phyloP scores from a whole-genome alignment of 2,113 vertebrate species.

The Morone chrysops region DNA sequence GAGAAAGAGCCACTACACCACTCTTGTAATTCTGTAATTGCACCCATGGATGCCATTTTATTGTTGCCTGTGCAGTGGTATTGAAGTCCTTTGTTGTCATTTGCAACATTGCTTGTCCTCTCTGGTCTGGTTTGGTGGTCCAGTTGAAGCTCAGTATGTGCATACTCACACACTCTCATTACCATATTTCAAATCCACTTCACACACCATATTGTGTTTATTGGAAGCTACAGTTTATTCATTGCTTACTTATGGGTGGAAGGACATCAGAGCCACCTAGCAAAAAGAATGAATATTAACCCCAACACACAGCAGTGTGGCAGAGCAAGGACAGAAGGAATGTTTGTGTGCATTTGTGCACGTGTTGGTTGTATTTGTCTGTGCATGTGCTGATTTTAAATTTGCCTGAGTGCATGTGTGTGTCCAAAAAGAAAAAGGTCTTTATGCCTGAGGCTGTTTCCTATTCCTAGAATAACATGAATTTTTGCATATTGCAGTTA shows the following conservation, averaged over 20 bases:
- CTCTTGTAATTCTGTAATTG: slow-evolving; percentile 74
- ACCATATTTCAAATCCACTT: slow-evolving; percentile 79
- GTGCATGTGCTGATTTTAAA: slow-evolving; percentile 33
- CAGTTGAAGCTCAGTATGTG: slow-evolving; percentile 17
- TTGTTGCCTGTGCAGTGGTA: slow-evolving; percentile 53
- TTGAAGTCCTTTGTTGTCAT: slow-evolving; percentile 78
- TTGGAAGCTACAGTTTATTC: slow-evolving; percentile 78
- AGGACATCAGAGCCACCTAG: slow-evolving; percentile 65
- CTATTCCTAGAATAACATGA: slow-evolving; percentile 30
- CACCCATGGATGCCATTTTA: slow-evolving; percentile 68
- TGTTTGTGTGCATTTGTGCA: slow-evolving; percentile 24
- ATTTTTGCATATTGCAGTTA: not conserved
- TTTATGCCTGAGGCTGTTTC: slow-evolving; percentile 32
- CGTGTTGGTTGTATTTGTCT: slow-evolving; percentile 25
- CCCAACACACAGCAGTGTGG: slow-evolving; percentile 37
- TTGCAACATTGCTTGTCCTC: slow-evolving; percentile 69
- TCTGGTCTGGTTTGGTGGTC: slow-evolving; percentile 59
- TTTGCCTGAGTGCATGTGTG: slow-evolving; percentile 33
- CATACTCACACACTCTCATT: slow-evolving; percentile 47
- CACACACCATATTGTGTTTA: slow-evolving; percentile 62
- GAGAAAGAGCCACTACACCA: slow-evolving; percentile 77
- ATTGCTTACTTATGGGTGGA: slow-evolving; percentile 78
- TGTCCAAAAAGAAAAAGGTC: not conserved
- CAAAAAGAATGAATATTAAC: slow-evolving; percentile 75
- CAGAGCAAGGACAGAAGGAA: slow-evolving; percentile 41